A percentile compares a stretch with the other conserved stretches of the same genome.
These are phyloP conservation scores for Diarsia dahlii DNA, from an alignment of 2,888 invertebrate species.

Conservation along the genomic window DNA sequence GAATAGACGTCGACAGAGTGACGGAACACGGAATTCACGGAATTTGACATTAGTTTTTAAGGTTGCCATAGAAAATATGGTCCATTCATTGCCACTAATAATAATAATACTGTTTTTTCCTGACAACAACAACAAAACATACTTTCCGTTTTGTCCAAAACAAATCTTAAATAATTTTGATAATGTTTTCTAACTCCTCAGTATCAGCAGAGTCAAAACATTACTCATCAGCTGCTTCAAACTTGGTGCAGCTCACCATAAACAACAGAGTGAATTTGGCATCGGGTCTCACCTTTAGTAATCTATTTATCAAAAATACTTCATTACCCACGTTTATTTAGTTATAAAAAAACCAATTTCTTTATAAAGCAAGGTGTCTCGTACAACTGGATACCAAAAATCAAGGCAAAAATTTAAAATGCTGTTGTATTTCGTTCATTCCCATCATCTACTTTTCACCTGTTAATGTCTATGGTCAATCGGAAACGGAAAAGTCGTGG, in stretches of 20 bases:
- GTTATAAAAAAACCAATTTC: too few species aligned
- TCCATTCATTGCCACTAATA: constrained; percentile 9
- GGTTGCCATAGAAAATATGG: constrained; percentile 33
- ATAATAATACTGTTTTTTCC: neutral
- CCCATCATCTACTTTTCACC: neutral
- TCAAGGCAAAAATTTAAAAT: neutral
- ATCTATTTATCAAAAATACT: neutral
- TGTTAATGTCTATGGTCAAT: constrained; percentile 2
- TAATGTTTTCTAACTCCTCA: neutral
- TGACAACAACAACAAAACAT: neutral
- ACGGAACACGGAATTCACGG: constrained; percentile 64
- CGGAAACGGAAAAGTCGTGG: constrained; percentile 43
- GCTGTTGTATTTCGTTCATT: neutral
- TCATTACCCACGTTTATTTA: too few species aligned
- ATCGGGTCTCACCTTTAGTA: neutral
- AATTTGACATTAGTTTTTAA: constrained; percentile 49
- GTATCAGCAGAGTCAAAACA: neutral
- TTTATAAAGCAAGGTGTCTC: too few species aligned
- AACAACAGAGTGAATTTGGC: neutral
- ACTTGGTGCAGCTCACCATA: neutral
- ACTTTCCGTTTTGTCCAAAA: neutral
- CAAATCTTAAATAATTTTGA: neutral
- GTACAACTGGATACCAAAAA: too few species aligned
- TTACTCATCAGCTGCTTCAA: neutral
- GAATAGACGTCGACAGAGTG: constrained; percentile 65